Evolutionary conservation across 2,888 invertebrate species (phyloP), one percentile per base, ranked within the genome.

Genomic region (Anoplius nigerrimus): DNA sequence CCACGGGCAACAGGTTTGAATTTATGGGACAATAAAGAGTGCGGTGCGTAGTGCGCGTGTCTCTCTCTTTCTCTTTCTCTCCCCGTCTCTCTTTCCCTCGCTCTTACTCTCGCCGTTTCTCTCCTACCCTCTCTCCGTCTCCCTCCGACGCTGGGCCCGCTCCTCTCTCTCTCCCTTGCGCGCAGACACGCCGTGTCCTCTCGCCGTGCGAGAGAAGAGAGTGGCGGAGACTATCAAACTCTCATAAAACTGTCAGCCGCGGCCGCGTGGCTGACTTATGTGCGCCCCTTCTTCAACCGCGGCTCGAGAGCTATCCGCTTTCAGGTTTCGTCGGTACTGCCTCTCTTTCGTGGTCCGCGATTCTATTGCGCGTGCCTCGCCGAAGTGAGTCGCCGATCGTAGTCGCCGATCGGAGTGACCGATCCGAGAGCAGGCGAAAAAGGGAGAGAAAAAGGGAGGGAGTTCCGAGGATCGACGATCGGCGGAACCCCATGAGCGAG

Each of bases 1-100:
- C 78, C 78, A 78, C 67, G 80, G 86, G 88, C 88, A 88, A 88
- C 88, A 88, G 88, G 88, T 88, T 88, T 87, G 84, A 88, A 88
- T 88, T 88, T 88, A 88, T 88, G 88, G 87, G 87, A 87, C 86
- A 87, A 87, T 88, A 87, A 86, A 87, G 86, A 87, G 87, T 86
- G 83, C 83, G 81, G 84, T 84, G 86, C 85, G 85, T 87, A 82
- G 83, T 84, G 83, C 82, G 85, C 84, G 85, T 84, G 82, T 86
- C 82, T 84, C 82, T 78, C 76, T 81, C 74, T 81, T 79, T 69
- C 70, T 53, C 65, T 66, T 0, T 48, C 51, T 51, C 69, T 52
- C 22, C 46, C 59, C 22, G 34, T 66, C 46, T 69, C 64, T 54
- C 53, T 59, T 58, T 54, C 18, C 34, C 56, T 67, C 62, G 43